These are phyloP conservation scores for Drosophila erecta DNA, from an alignment of 1,140 invertebrate genomes.

Conservation along the genomic window DNA sequence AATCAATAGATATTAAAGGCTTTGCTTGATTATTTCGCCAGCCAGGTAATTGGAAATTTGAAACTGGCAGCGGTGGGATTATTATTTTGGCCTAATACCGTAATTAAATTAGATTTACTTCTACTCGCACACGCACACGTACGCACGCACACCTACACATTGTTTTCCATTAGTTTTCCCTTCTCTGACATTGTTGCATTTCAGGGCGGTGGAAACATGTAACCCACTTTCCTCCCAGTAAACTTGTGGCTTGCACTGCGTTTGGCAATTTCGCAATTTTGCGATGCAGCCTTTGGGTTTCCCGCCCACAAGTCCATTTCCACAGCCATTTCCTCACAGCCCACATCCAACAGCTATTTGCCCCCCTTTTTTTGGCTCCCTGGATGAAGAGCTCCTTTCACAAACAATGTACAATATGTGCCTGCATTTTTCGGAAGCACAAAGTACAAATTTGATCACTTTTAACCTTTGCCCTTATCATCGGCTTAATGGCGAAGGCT, in stretches of 20 bases:
- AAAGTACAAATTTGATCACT: conserved; percentile 6
- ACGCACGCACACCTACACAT: background rate
- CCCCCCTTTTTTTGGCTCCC: too few relatives aligned
- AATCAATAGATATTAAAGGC: background rate
- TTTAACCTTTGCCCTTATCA: conserved; percentile 30
- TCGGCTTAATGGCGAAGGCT: conserved; percentile 4
- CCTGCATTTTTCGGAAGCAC: conserved; percentile 17
- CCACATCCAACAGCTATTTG: too few relatives aligned
- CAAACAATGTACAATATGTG: conserved; percentile 33
- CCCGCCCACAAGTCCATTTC: background rate
- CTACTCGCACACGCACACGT: background rate
- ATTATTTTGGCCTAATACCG: background rate
- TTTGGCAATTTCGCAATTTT: conserved; percentile 54
- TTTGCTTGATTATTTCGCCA: background rate
- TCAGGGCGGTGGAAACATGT: background rate
- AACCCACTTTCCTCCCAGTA: conserved; percentile 10
- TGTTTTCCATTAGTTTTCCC: background rate
- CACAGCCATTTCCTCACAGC: background rate
- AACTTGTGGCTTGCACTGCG: conserved; percentile 39
- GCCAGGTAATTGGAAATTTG: background rate
- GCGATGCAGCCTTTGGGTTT: conserved; percentile 20
- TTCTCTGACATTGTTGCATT: conserved; percentile 12
- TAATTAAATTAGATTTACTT: conserved; percentile 12
- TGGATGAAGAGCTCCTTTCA: background rate
- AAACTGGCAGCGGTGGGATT: background rate